Base-by-base conservation (phyloP, 2,888 invertebrate species). In the Theretra japonica region DNA sequence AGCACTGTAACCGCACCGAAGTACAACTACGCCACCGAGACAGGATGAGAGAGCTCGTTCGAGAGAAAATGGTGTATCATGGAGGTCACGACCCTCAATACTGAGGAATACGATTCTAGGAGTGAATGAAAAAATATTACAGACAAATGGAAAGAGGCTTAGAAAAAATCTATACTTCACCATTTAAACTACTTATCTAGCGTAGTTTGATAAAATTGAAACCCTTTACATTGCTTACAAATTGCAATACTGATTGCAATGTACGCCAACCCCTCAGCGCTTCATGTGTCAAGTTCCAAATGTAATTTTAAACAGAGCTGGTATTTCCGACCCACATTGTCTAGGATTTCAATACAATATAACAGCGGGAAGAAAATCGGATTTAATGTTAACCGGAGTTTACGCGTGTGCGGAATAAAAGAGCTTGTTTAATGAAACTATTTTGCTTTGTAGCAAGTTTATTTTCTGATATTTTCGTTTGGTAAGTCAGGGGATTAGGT, bases 261-360 rank as follows among this genome's bases (percentile, higher is more conserved):
- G 53, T n/a, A 2, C n/a, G 0, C 53, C 53, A n/a, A 5, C 53
- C n/a, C 53, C 58, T 25, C 25, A 1, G 28, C 15, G 11, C 11
- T 59, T 59, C 59, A 23, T 59, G 23, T 59, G 59, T 59, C 53
- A 53, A 53, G n/a, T 28, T 62, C 3, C 19, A 62, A 62, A 62
- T 33, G 33, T 21, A n/a, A 62, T 28, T 62, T 41, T 62, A 33
- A 62, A 60, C 28, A 62, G 33, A 21, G 19, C 19, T 33, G 62
- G 33, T 33, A 41, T 62, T 62, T 33, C 21, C 19, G n/a, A 62
- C 33, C 62, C 33, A 41, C 28, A 33, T 60, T 60, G 19, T 33
- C 62, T 21, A 33, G 62, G 33, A 62, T 62, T 62, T 62, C 62
- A 33, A 62, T 62, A 62, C 30, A 62, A 60, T 60, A 60, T 28